Conservation (phyloP, 2,113 vertebrate genomes). For the Bubo scandiacus region DNA sequence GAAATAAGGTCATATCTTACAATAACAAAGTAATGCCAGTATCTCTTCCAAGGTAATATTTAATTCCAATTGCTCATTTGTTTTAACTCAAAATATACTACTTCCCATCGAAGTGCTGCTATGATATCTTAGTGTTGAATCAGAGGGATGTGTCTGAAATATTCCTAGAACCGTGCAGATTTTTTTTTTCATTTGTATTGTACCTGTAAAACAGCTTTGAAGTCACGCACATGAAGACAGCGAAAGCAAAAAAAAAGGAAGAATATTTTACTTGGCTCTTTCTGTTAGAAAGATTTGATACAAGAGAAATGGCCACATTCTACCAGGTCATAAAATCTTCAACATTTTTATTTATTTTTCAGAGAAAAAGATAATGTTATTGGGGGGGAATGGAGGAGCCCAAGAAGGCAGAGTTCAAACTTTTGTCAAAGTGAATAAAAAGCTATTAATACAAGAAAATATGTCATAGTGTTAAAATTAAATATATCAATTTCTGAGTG, state of each 20-base stretch:
- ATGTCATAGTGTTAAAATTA: not conserved
- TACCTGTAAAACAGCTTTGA: not conserved
- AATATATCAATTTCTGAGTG: not conserved
- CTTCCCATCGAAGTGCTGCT: not conserved
- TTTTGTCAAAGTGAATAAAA: not conserved
- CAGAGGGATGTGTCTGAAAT: not conserved
- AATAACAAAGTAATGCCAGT: not conserved
- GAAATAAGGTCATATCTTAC: not conserved
- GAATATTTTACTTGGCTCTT: not conserved
- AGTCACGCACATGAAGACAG: not conserved
- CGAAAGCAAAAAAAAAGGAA: not conserved
- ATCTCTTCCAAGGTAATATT: not conserved
- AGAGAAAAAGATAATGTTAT: not conserved
- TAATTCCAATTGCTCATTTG: not conserved
- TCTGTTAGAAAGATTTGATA: not conserved
- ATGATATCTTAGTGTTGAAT: not conserved
- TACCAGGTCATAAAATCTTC: not conserved
- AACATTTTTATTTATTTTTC: not conserved
- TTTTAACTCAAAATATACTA: not conserved
- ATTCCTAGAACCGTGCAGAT: not conserved
- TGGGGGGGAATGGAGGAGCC: rapidly evolving
- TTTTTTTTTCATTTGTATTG: not conserved
- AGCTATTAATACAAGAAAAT: not conserved
- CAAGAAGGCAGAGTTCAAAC: not conserved
- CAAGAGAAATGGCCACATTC: not conserved